phyloP scores from a whole-genome alignment of 2,888 invertebrate species.

The Ceraclea dissimilis region DNA sequence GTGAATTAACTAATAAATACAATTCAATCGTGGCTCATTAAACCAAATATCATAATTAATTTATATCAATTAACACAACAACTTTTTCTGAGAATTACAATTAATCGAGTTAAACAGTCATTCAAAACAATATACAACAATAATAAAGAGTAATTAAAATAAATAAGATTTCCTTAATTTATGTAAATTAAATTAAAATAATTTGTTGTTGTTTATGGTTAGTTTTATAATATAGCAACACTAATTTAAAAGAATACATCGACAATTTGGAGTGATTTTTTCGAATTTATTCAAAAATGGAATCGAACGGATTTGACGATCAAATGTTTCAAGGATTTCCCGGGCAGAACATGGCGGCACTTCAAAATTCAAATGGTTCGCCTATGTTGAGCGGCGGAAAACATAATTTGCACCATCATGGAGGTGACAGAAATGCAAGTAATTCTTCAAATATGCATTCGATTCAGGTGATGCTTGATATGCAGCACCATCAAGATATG shows the following conservation, averaged over 20 bases:
- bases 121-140: too few species aligned
- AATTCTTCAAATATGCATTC: conserved; percentile 50
- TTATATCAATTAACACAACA: too few species aligned
- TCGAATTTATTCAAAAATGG: conserved; percentile 48
- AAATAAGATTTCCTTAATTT: too few species aligned
- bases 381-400: conserved; percentile 32
- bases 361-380: conserved; percentile 36
- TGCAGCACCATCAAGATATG: conserved; percentile 40
- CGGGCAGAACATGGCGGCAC: conserved; percentile 45
- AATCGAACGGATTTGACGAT: conserved; percentile 66
- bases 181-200: too few species aligned
- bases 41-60: not conserved
- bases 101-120: too few species aligned
- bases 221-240: too few species aligned
- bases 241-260: too few species aligned
- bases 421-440: conserved; percentile 33
- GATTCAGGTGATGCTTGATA: conserved; percentile 62
- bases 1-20: not conserved
- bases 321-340: conserved; percentile 71
- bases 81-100: too few species aligned
- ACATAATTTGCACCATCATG: conserved; percentile 31
- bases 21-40: not conserved
- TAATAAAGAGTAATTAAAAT: too few species aligned
- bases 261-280: too few species aligned
- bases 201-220: too few species aligned